Conservation (phyloP, 2,888 invertebrate species). For the Lutraria lutraria region DNA sequence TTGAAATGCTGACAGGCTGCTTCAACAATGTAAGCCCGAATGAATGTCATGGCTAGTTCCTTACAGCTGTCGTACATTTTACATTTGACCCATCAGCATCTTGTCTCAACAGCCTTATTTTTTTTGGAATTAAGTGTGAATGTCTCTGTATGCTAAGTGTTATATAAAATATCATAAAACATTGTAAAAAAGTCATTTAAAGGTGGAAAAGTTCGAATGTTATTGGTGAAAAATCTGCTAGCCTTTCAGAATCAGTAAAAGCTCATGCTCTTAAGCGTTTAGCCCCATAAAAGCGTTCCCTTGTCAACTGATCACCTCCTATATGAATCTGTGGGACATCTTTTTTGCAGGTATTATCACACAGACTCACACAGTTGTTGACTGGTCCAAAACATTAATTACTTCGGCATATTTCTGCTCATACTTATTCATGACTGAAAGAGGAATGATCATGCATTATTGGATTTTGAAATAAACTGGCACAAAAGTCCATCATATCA, state of each 20-base stretch:
- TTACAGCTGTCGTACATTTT: conserved; percentile 31
- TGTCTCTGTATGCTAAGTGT: conserved; percentile 14
- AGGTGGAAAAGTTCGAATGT: conserved; percentile 24
- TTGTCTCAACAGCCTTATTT: conserved; percentile 1
- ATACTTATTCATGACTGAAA: not conserved
- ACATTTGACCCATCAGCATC: conserved; percentile 34
- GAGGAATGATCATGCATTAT: not conserved
- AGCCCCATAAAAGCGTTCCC: conserved; percentile 37
- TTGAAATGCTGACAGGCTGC: conserved; percentile 19
- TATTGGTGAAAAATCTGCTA: too few species aligned
- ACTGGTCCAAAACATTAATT: not conserved
- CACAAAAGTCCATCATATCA: too few species aligned
- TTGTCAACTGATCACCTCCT: conserved; percentile 43
- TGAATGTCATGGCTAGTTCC: conserved; percentile 16
- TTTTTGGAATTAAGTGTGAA: conserved; percentile 26
- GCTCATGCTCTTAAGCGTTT: conserved; percentile 26
- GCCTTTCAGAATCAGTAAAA: not conserved
- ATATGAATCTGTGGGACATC: conserved; percentile 20
- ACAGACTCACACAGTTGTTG: not conserved
- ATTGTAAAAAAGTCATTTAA: conserved; percentile 23
- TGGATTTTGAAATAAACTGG: not conserved
- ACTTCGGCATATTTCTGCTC: conserved; percentile 13
- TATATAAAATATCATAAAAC: conserved; percentile 30
- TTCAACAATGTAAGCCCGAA: conserved; percentile 26
- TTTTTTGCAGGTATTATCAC: not conserved